Percentiles rank a stretch among this genome's conserved stretches.
Conservation (phyloP, 2,113 vertebrate species). For the Centrocercus urophasianus region DNA sequence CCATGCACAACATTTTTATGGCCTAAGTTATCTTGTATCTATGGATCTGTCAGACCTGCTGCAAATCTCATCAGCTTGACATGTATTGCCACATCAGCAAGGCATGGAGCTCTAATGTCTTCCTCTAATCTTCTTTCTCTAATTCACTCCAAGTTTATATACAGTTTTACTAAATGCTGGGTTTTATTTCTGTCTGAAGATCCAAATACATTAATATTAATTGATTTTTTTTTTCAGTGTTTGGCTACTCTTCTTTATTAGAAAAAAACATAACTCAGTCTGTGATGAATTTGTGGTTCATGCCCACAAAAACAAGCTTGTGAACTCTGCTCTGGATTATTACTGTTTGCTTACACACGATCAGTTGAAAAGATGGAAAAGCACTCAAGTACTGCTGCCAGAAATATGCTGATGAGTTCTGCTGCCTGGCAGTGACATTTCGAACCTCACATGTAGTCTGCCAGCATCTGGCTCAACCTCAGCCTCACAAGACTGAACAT, state of each 20-base stretch:
- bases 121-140: background rate
- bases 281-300: background rate
- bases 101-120: background rate
- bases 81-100: background rate
- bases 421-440: background rate
- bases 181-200: background rate
- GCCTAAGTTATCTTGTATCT: background rate
- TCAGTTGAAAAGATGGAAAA: conserved; percentile 11
- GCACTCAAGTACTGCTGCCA: background rate
- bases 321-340: conserved; percentile 10
- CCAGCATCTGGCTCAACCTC: conserved; percentile 6
- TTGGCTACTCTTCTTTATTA: background rate
- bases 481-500: background rate
- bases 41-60: background rate
- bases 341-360: conserved; percentile 3
- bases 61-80: background rate
- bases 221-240: background rate
- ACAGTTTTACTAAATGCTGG: background rate
- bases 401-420: conserved; percentile 32
- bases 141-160: conserved; percentile 22
- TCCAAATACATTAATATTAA: background rate
- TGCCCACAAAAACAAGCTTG: background rate
- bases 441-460: background rate
- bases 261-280: background rate
- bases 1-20: background rate